Conservation (phyloP, 1,140 invertebrate species). For the Drosophila rhopaloa region DNA sequence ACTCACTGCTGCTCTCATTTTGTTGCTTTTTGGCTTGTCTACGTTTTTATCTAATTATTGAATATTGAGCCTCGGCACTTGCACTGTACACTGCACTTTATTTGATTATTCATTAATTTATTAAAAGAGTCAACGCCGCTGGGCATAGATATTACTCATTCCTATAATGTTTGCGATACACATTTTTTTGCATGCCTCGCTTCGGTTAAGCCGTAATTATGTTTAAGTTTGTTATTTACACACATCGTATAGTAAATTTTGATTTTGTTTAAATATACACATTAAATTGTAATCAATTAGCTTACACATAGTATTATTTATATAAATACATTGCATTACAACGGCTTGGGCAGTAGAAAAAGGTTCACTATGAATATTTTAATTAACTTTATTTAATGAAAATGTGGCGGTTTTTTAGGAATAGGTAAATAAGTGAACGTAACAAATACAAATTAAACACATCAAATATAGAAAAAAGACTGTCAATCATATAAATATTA, state of each 20-base stretch:
- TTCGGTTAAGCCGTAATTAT: slow-evolving; percentile 36
- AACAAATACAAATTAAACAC: neutral
- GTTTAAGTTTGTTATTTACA: slow-evolving; percentile 70
- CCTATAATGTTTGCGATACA: slow-evolving; percentile 20
- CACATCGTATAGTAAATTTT: slow-evolving; percentile 51
- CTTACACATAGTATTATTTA: slow-evolving; percentile 37
- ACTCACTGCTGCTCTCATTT: slow-evolving; percentile 26
- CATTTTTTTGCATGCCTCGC: slow-evolving; percentile 14
- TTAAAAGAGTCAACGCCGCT: slow-evolving; percentile 50
- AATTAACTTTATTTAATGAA: slow-evolving; percentile 38
- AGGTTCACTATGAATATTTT: slow-evolving; percentile 14
- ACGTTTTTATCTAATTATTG: slow-evolving; percentile 71
- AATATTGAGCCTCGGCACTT: slow-evolving; percentile 33
- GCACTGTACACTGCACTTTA: slow-evolving; percentile 50
- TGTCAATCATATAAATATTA: neutral
- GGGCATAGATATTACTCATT: slow-evolving; percentile 43
- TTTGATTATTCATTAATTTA: slow-evolving; percentile 64
- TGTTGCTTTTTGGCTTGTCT: slow-evolving; percentile 32
- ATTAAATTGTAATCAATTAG: slow-evolving; percentile 62
- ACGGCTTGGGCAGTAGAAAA: slow-evolving; percentile 7
- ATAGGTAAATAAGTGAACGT: neutral
- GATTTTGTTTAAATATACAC: slow-evolving; percentile 66
- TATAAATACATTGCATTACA: slow-evolving; percentile 33
- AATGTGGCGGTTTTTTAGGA: neutral
- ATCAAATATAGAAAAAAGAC: neutral